These are phyloP conservation scores for Nephila pilipes DNA, from an alignment of 1,140 invertebrate genomes.

Conservation along the genomic window DNA sequence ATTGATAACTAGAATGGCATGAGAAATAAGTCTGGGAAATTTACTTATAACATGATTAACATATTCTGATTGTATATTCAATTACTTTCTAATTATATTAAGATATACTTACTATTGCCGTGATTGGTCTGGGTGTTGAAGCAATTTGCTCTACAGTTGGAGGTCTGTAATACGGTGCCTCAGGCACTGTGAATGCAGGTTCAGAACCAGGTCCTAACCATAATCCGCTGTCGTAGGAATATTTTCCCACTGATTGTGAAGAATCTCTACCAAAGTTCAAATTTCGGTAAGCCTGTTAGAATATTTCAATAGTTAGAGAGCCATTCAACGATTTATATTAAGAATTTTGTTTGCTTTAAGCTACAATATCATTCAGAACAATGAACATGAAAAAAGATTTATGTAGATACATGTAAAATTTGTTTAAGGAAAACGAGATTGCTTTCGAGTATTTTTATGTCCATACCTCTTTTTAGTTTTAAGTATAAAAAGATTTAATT, in stretches of 20 bases:
- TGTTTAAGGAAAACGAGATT: too few species aligned
- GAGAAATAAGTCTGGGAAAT: too few species aligned
- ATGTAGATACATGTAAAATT: too few species aligned
- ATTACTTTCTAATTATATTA: neutral
- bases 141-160: constrained; percentile 69
- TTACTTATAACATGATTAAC: too few species aligned
- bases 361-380: too few species aligned
- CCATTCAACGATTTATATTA: neutral
- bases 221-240: constrained; percentile 76
- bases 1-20: too few species aligned
- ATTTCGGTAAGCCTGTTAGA: constrained; percentile 29
- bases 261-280: constrained; percentile 70
- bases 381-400: too few species aligned
- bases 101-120: constrained; percentile 61
- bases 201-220: constrained; percentile 73
- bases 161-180: constrained; percentile 74
- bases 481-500: too few species aligned
- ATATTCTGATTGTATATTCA: too few species aligned
- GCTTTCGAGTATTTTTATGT: too few species aligned
- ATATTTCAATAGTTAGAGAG: neutral
- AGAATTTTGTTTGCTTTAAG: neutral
- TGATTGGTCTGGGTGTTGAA: constrained; percentile 64
- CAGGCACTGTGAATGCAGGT: constrained; percentile 65
- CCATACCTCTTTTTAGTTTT: neutral
- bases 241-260: constrained; percentile 69